Conservation (phyloP, 2,113 vertebrate species). For the Synodontis membranacea region DNA sequence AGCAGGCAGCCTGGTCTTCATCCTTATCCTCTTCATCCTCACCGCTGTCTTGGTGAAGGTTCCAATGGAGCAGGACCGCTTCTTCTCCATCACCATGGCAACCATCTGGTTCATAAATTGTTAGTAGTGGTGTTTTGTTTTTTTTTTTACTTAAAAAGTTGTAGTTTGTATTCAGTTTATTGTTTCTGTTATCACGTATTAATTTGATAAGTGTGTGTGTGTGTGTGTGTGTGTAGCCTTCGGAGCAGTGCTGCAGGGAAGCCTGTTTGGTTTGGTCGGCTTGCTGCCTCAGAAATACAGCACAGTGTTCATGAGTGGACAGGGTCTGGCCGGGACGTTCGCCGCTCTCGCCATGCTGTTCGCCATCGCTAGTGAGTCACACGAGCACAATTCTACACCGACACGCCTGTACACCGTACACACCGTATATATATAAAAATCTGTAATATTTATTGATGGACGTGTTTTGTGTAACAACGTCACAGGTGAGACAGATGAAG, state of each 20-base stretch:
- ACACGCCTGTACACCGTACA: neutral
- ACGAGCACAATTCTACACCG: neutral
- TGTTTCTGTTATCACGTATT: neutral
- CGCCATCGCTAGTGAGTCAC: slow-evolving; percentile 80
- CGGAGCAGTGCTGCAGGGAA: slow-evolving; percentile 81
- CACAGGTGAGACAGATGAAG: slow-evolving; percentile 71
- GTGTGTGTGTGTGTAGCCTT: slow-evolving; percentile 70
- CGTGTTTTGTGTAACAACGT: slow-evolving; percentile 26
- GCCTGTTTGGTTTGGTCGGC: slow-evolving; percentile 82
- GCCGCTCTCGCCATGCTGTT: slow-evolving; percentile 83
- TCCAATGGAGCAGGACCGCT: slow-evolving; percentile 68
- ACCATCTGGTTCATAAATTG: slow-evolving; percentile 91
- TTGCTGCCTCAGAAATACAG: slow-evolving; percentile 81
- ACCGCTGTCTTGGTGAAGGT: slow-evolving; percentile 81
- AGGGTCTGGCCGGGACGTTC: slow-evolving; percentile 84
- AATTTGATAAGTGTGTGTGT: neutral
- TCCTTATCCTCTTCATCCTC: slow-evolving; percentile 80
- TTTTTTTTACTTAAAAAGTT: neutral
- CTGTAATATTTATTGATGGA: neutral
- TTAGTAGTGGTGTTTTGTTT: slow-evolving; percentile 59
- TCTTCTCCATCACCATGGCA: slow-evolving; percentile 85
- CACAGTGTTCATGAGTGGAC: slow-evolving; percentile 83
- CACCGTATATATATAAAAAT: neutral
- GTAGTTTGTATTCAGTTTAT: neutral
- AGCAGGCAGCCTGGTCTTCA: slow-evolving; percentile 77